A percentile compares a stretch with the other conserved stretches of the same genome.
These are phyloP conservation scores for Heterochromis multidens DNA, from an alignment of 2,113 vertebrate genomes.

Conservation along the genomic window DNA sequence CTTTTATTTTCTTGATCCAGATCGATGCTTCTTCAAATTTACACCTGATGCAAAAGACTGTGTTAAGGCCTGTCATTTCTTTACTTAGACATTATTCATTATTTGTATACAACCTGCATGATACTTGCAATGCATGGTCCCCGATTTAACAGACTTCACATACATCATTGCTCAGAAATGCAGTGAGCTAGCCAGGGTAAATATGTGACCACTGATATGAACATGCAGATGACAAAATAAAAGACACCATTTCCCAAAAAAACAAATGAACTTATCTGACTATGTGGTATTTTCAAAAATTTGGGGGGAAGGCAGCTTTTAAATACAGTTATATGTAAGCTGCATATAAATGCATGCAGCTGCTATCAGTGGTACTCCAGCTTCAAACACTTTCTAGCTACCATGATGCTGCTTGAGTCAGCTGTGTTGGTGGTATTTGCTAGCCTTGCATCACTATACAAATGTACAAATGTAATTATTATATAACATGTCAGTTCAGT, in stretches of 20 bases:
- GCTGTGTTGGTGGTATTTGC: fast-evolving
- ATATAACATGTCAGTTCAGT: fast-evolving
- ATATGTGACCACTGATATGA: fast-evolving
- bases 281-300: neutral
- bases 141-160: neutral
- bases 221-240: neutral
- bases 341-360: neutral
- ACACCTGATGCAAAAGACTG: neutral
- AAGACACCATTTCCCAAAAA: neutral
- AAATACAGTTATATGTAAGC: neutral
- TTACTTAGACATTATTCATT: neutral
- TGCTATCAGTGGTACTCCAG: neutral
- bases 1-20: neutral
- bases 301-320: neutral
- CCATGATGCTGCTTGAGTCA: neutral
- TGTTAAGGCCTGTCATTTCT: neutral
- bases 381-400: neutral
- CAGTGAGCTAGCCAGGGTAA: neutral
- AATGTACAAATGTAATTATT: neutral
- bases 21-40: neutral
- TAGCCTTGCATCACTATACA: neutral
- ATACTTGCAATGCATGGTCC: neutral
- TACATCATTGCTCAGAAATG: neutral
- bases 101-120: neutral
- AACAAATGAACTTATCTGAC: neutral